Base-by-base conservation (phyloP, 2,113 vertebrate genomes). In the Cygnus buccinator region DNA sequence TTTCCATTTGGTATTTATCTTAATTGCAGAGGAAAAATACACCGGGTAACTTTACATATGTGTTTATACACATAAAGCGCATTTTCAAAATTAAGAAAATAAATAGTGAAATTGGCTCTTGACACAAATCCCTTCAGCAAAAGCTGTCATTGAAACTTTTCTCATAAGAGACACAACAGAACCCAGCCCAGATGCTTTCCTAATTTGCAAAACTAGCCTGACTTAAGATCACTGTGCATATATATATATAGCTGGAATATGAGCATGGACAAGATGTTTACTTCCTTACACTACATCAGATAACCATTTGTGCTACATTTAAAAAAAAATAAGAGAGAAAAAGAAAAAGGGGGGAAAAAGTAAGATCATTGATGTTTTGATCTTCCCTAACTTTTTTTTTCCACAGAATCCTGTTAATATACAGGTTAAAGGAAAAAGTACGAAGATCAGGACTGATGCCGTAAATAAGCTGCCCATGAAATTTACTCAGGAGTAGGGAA, bases 401-500 rank as follows among this genome's bases (percentile, higher is more conserved):
- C 37, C 58, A 22, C 14, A 3, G 3, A 66, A 23, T 89, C n/a
- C 3, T 79, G 68, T 72, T 70, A 67, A 68, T 29, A 9, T 55
- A 67, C 35, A 70, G 14, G 46, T 82, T 78, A 80, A 46, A 68
- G 41, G 81, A 89, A 79, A 41, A 44, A 44, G 23, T 20, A 20
- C 15, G 26, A 52, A 43, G 77, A 43, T 63, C 4, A 6, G 39
- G 35, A 63, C 52, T 65, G 41, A 74, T 6, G 59, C 81, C 80
- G 50, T 92, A 89, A 76, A 78, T 75, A 72, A 94, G 33, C 84
- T 89, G 43, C 89, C 84, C 91, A 87, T 85, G 46, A 85, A 81
- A n/a, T 87, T 89, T 84, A 79, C 78, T 81, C 50, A 54, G 63
- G 72, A 63, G 39, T 79, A 71, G 61, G 88, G 88, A 97, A 97